Evolutionary conservation across 2,113 vertebrate species (phyloP), one percentile per base, ranked within the genome.

Genomic region (Albula glossodonta): DNA sequence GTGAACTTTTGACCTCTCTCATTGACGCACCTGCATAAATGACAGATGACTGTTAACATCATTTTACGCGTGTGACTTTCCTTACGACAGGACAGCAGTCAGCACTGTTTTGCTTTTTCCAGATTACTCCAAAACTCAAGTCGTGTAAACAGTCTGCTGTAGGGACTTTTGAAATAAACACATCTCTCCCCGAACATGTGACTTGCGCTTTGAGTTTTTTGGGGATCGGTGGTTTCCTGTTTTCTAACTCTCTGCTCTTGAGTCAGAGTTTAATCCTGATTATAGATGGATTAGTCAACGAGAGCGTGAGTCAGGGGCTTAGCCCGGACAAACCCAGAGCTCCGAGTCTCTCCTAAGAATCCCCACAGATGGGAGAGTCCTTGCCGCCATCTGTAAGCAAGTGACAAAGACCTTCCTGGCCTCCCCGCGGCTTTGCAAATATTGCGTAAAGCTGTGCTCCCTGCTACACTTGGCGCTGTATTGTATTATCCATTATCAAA

Each of bases 401-500:
- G 84, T 91, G 91, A 93, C 91, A 91, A 92, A 92, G 93, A 89
- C 87, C 85, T 87, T 87, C 89, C 85, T 92, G 91, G 90, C 89
- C 86, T 87, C 31, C 81, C 49, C 52, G 80, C 5, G 4, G n/a
- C n/a, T 82, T 50, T 48, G 56, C 80, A 74, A 60, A 66, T 86
- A 57, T 87, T 91, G 90, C 91, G 11, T 94, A 92, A 92, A 93
- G 91, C 86, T 83, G 90, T 91, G 87, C 89, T 89, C 92, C 92
- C 90, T 90, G 89, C 92, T 93, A 91, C 93, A 92, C 86, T 84
- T 88, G 89, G 86, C 91, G 88, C 87, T 56, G 90, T 89, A 92
- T 92, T 92, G 90, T 88, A 91, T 88, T 93, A 93, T 93, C 93
- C 91, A 92, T 91, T 90, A 89, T 91, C 87, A 91, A 92, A 88